Evolutionary conservation across 2,888 invertebrate genomes (phyloP).

Genomic region (Apamea crenata): DNA sequence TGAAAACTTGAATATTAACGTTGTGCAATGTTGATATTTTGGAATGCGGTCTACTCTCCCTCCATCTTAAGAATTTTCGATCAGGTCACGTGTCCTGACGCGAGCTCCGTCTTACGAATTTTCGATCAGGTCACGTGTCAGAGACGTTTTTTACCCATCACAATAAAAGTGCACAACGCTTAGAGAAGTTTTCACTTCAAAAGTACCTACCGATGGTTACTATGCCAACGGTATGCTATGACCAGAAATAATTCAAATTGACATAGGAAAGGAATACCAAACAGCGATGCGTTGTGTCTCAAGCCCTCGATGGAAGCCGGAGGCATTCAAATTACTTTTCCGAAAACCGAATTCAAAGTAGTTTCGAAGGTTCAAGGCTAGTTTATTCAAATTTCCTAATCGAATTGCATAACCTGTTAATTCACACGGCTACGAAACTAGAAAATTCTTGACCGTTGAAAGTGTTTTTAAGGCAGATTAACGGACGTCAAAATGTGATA

Average conservation of each 20-base stretch:
- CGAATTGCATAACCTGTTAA: conserved; percentile 69
- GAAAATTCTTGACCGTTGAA: conserved; percentile 66
- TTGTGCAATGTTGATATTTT: too few relatives aligned
- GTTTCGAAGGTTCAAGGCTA: conserved; percentile 70
- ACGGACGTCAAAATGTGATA: conserved; percentile 39
- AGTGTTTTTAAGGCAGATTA: conserved; percentile 54
- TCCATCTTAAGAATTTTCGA: too few relatives aligned
- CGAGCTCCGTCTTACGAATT: too few relatives aligned
- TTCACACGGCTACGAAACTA: conserved; percentile 65
- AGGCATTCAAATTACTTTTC: conserved; percentile 74
- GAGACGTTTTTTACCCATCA: too few relatives aligned
- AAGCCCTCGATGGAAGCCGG: conserved; percentile 53
- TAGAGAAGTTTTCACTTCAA: too few relatives aligned
- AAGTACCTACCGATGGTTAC: neutral
- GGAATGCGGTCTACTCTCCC: too few relatives aligned
- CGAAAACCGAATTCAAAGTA: conserved; percentile 67
- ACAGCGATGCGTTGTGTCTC: conserved; percentile 63
- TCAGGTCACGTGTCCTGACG: too few relatives aligned
- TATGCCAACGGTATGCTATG: neutral
- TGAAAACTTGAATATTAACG: too few relatives aligned
- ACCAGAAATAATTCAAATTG: conserved; percentile 58
- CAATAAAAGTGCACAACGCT: too few relatives aligned
- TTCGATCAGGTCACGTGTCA: too few relatives aligned
- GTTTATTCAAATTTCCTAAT: conserved; percentile 68
- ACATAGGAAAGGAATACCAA: conserved; percentile 64